A percentile compares a stretch with the other conserved stretches of the same genome.
Conservation (phyloP, 2,888 invertebrate species). For the Gnatocerus cornutus region DNA sequence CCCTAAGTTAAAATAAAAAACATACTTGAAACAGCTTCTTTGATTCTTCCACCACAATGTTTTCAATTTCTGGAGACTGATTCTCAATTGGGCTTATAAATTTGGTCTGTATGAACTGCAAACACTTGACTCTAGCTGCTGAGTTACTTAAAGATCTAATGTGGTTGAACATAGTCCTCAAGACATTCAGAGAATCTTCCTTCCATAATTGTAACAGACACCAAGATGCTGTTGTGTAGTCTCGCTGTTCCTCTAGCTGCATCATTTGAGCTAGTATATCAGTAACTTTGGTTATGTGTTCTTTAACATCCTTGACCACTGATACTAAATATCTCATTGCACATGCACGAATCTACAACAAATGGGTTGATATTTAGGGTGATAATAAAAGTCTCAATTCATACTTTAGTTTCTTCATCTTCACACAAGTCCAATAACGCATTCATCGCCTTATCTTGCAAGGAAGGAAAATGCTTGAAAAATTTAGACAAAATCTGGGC, state of each 20-base stretch:
- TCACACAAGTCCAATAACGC: slow-evolving; percentile 96
- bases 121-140: slow-evolving; percentile 86
- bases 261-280: slow-evolving; percentile 94
- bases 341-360: slow-evolving; percentile 88
- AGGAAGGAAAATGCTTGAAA: slow-evolving; percentile 91
- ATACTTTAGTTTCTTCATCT: slow-evolving; percentile 93
- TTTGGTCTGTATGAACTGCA: slow-evolving; percentile 88
- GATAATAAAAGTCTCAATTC: too few relatives aligned
- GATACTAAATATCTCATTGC: slow-evolving; percentile 93
- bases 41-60: slow-evolving; percentile 86
- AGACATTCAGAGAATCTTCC: slow-evolving; percentile 79
- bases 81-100: slow-evolving; percentile 80
- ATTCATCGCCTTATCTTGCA: slow-evolving; percentile 91
- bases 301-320: slow-evolving; percentile 89
- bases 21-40: slow-evolving; percentile 88
- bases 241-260: slow-evolving; percentile 87
- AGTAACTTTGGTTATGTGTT: slow-evolving; percentile 89
- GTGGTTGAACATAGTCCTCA: slow-evolving; percentile 75
- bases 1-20: slow-evolving; percentile 46
- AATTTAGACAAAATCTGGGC: slow-evolving; percentile 97
- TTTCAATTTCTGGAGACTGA: slow-evolving; percentile 89
- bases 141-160: slow-evolving; percentile 80
- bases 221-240: slow-evolving; percentile 88
- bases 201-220: slow-evolving; percentile 86
- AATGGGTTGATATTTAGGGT: slow-evolving; percentile 37